phyloP scores from a whole-genome alignment of 2,113 vertebrate species.

The Tachysurus vachellii region DNA sequence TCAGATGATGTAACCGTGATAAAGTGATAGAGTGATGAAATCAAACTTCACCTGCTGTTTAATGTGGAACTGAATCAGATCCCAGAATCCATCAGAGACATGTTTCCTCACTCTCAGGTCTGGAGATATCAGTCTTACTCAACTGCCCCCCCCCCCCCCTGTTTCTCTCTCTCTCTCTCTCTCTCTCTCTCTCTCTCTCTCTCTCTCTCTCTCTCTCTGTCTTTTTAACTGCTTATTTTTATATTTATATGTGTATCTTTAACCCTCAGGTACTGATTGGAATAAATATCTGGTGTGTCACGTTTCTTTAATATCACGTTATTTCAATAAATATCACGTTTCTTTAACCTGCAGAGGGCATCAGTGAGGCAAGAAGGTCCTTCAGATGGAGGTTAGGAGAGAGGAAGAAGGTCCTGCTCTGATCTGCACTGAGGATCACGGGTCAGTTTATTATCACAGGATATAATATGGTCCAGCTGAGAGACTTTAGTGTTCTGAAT shows the following conservation, averaged over 20 bases:
- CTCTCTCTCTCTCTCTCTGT: no score
- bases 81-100: no score
- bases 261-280: neutral
- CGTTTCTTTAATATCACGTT: no score
- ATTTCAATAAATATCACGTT: no score
- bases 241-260: neutral
- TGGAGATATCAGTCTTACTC: neutral
- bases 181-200: neutral
- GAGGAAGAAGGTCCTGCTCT: neutral
- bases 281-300: neutral
- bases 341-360: neutral
- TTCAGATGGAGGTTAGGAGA: neutral
- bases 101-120: neutral
- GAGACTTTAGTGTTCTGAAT: no score
- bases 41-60: neutral
- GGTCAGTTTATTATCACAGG: no score
- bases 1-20: neutral
- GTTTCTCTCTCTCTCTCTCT: neutral
- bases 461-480: no score
- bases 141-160: neutral
- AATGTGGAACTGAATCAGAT: slow-evolving; percentile 2
- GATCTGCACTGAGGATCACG: no score
- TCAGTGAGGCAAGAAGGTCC: neutral
- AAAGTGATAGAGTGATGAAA: neutral
- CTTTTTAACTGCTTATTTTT: no score